Evolutionary conservation across 2,797 vertebrate genomes (phyloP).

Genomic region (Lemur catta): DNA sequence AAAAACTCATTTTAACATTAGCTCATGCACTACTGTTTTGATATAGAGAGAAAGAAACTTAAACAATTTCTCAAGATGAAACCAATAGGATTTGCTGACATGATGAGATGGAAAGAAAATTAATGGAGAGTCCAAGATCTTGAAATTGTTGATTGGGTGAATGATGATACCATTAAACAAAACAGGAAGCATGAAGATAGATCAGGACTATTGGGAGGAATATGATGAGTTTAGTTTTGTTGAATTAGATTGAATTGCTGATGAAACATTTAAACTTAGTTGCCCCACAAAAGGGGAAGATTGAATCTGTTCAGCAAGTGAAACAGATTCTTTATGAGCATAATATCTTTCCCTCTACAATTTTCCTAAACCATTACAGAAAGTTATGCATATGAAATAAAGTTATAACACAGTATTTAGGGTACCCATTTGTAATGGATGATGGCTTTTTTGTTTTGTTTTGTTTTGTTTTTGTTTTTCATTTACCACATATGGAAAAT

Average conservation of each 20-base stretch:
- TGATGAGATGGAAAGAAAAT: constrained; percentile 52
- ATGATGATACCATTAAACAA: constrained; percentile 70
- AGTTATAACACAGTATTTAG: constrained; percentile 57
- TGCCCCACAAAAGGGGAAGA: constrained; percentile 10
- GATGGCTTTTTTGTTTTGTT: neutral
- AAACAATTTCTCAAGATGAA: constrained; percentile 38
- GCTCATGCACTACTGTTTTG: neutral
- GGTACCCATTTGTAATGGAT: constrained; percentile 53
- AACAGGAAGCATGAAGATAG: constrained; percentile 65
- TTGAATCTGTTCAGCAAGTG: constrained; percentile 60
- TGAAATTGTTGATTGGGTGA: constrained; percentile 68
- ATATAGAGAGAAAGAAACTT: neutral
- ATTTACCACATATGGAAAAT: constrained; percentile 48
- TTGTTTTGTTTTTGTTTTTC: constrained; percentile 47
- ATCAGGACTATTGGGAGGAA: constrained; percentile 3
- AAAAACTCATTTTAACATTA: neutral
- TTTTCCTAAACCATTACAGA: constrained; percentile 47
- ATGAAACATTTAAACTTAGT: constrained; percentile 64
- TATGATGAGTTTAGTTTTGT: constrained; percentile 46
- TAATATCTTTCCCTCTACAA: constrained; percentile 43
- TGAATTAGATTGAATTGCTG: constrained; percentile 62
- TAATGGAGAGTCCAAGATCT: constrained; percentile 59
- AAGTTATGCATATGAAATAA: constrained; percentile 54
- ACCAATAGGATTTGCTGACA: constrained; percentile 60
- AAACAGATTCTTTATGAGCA: constrained; percentile 66